Evolutionary conservation across 2,888 invertebrate species (phyloP).

Genomic region (Morpho helenor): DNA sequence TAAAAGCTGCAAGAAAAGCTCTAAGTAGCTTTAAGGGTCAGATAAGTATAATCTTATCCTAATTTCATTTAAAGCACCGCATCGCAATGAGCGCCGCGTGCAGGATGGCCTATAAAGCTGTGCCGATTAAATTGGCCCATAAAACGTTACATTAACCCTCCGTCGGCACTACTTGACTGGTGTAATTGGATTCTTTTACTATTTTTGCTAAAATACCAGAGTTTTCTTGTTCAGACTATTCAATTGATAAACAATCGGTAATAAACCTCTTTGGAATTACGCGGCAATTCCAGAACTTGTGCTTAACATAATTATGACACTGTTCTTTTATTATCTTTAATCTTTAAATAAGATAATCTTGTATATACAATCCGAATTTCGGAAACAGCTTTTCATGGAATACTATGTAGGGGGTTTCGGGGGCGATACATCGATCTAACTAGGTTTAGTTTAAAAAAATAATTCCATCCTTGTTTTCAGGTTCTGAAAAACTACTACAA

Average conservation of each 20-base stretch:
- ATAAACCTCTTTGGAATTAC: conserved; percentile 17
- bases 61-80: conserved; percentile 60
- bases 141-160: conserved; percentile 68
- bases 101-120: conserved; percentile 49
- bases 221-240: background rate
- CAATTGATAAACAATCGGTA: background rate
- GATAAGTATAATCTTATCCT: conserved; percentile 32
- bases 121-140: conserved; percentile 53
- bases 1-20: no score
- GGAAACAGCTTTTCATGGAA: no score
- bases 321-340: no score
- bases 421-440: no score
- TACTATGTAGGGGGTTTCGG: no score
- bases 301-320: no score
- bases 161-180: conserved; percentile 50
- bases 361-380: no score
- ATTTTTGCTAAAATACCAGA: conserved; percentile 22
- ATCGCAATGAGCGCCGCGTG: conserved; percentile 35
- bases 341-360: no score
- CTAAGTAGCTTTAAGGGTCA: background rate
- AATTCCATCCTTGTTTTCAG: no score
- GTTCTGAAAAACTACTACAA: no score
- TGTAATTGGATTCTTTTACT: conserved; percentile 49
- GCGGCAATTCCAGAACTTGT: conserved; percentile 1
- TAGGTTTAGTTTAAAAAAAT: no score